Conservation (phyloP, 2,797 vertebrate species). For the Sebastes goodei region DNA sequence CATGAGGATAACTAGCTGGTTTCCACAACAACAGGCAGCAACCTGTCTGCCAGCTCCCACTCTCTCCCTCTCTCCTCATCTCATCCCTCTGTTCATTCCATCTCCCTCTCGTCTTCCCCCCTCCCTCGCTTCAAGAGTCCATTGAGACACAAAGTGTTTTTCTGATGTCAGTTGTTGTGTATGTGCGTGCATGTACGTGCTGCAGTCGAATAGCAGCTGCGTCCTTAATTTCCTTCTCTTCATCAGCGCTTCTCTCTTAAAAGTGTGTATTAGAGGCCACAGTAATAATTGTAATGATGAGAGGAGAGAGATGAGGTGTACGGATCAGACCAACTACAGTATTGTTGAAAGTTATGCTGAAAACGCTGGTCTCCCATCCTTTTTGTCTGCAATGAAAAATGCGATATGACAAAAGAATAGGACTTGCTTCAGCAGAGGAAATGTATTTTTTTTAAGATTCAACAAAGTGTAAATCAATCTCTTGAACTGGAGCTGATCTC, state of each 20-base stretch:
- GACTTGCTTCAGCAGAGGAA: neutral
- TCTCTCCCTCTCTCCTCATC: neutral
- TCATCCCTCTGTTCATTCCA: slow-evolving; percentile 18
- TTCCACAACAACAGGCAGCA: slow-evolving; percentile 61
- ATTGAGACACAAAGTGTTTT: slow-evolving; percentile 57
- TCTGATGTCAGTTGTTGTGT: slow-evolving; percentile 26
- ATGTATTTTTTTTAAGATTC: neutral
- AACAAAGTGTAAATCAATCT: neutral
- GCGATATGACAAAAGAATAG: neutral
- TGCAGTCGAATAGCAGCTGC: slow-evolving; percentile 30
- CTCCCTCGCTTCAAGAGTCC: slow-evolving; percentile 36
- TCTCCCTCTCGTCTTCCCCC: slow-evolving; percentile 15
- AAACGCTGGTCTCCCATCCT: neutral
- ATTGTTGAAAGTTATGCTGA: neutral
- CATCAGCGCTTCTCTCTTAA: neutral
- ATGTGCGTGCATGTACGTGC: neutral
- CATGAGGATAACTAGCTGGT: slow-evolving; percentile 48
- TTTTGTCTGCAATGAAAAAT: neutral
- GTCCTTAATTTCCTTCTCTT: slow-evolving; percentile 24
- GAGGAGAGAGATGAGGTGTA: neutral
- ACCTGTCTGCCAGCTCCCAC: slow-evolving; percentile 29
- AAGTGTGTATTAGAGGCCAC: neutral
- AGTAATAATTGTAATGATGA: neutral
- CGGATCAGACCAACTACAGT: neutral
- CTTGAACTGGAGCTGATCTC: neutral